Percentiles rank a stretch among this genome's conserved stretches.
These are phyloP conservation scores for Drosophila cognata DNA, from an alignment of 2,888 invertebrate genomes.

Conservation along the genomic window DNA sequence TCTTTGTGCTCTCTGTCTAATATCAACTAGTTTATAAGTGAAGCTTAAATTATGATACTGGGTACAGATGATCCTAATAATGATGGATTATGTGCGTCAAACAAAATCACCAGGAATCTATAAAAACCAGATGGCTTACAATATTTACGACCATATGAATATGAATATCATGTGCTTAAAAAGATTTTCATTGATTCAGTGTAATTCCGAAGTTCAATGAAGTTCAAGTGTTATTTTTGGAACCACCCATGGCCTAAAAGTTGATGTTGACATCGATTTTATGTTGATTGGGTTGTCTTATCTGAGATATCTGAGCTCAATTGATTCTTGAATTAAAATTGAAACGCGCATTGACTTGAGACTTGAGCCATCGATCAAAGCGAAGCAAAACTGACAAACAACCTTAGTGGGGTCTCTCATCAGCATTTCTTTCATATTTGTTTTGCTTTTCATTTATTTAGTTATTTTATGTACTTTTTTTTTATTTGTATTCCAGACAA, in stretches of 20 bases:
- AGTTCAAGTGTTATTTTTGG: background rate
- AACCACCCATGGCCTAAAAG: conserved; percentile 7
- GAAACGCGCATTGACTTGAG: background rate
- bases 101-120: background rate
- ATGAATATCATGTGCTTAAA: background rate
- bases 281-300: conserved; percentile 38
- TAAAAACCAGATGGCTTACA: background rate
- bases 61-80: background rate
- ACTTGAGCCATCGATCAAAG: conserved; percentile 29
- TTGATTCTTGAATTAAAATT: conserved; percentile 15
- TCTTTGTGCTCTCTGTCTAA: background rate
- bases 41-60: background rate
- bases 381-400: background rate
- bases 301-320: conserved; percentile 21
- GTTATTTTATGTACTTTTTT: conserved; percentile 16
- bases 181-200: background rate
- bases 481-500: background rate
- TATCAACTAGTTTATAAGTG: background rate
- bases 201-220: background rate
- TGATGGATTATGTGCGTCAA: background rate
- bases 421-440: conserved; percentile 2
- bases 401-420: conserved; percentile 2
- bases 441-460: background rate
- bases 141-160: background rate
- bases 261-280: background rate